These are phyloP conservation scores for Coremacera marginata DNA, from an alignment of 2,888 invertebrate species.

Conservation along the genomic window DNA sequence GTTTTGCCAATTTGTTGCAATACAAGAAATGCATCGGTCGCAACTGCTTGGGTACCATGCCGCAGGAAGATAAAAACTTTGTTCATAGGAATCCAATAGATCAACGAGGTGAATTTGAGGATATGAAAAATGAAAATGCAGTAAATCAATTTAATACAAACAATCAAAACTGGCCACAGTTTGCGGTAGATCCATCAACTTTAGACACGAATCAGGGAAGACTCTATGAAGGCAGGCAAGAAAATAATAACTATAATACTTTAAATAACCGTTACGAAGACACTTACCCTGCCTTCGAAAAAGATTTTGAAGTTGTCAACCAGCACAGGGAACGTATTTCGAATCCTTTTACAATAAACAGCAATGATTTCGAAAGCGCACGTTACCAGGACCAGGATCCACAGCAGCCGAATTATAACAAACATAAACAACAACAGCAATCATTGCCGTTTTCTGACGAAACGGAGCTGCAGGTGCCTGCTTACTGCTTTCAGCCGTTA, in stretches of 20 bases:
- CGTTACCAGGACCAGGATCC: neutral
- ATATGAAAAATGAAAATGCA: slow-evolving; percentile 11
- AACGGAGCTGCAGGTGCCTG: neutral
- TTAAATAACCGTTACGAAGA: neutral
- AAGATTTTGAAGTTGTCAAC: neutral
- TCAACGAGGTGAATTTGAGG: slow-evolving; percentile 58
- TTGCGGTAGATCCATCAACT: too few species aligned
- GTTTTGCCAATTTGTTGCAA: slow-evolving; percentile 43
- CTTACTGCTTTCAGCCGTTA: slow-evolving; percentile 55
- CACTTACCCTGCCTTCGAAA: neutral
- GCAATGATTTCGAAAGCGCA: neutral
- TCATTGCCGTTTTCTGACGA: neutral
- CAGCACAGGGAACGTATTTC: neutral
- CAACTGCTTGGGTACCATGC: slow-evolving; percentile 52
- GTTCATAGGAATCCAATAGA: neutral
- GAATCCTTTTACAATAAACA: neutral
- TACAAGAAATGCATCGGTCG: slow-evolving; percentile 51
- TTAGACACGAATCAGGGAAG: too few species aligned
- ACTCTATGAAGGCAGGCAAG: neutral
- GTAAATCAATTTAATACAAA: neutral
- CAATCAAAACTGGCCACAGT: neutral
- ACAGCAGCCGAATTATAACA: neutral
- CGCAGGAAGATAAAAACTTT: neutral
- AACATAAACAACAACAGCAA: neutral
- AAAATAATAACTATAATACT: neutral